Percentiles rank a stretch among this genome's conserved stretches.
Evolutionary conservation across 2,888 invertebrate genomes (phyloP).

Genomic region (Aphodius granarius): DNA sequence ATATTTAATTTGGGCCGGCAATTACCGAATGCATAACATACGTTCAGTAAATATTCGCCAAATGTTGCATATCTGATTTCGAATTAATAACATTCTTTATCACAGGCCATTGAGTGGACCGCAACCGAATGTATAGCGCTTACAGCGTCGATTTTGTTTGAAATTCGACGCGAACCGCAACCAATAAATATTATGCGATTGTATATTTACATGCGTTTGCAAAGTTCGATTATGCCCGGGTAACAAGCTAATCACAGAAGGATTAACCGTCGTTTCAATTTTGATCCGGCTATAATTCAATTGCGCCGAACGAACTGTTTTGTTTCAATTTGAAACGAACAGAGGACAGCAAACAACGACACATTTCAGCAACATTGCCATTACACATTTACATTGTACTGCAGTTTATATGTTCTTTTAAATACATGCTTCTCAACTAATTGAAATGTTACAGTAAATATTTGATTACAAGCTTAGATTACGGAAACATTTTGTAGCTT

Average conservation of each 20-base stretch:
- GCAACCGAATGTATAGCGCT: background rate
- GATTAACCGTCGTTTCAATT: background rate
- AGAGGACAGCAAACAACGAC: background rate
- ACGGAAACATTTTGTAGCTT: no score
- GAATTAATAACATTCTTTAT: conserved; percentile 15
- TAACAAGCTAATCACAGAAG: background rate
- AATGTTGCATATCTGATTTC: conserved; percentile 15
- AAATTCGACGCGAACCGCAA: background rate
- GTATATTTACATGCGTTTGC: background rate
- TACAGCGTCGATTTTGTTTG: background rate
- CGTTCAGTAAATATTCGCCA: conserved; percentile 9
- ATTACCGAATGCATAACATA: conserved; percentile 9
- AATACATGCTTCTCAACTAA: no score
- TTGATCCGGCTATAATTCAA: background rate
- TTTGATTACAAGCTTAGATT: no score
- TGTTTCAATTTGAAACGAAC: background rate
- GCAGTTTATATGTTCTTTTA: no score
- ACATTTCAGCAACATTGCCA: background rate
- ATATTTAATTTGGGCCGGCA: conserved; percentile 13
- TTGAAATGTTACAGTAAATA: no score
- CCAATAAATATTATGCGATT: background rate
- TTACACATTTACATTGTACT: background rate
- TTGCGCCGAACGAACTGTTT: background rate
- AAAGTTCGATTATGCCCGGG: background rate
- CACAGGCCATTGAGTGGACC: background rate